A percentile compares a stretch with the other conserved stretches of the same genome.
Evolutionary conservation across 2,888 invertebrate genomes (phyloP).

Genomic region (Amphipoea lucens): DNA sequence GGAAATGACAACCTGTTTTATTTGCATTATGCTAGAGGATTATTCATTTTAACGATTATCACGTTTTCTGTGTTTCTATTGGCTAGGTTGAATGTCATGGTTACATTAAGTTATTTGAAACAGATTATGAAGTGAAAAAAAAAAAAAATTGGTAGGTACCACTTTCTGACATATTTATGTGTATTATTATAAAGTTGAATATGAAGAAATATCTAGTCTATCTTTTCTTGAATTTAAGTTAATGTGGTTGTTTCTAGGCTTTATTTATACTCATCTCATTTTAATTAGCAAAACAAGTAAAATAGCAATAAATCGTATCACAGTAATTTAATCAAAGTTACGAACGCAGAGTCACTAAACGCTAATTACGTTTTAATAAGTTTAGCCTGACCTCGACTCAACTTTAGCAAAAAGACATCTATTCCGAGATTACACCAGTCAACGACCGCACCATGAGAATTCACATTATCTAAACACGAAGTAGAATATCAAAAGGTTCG

Average conservation of each 20-base stretch:
- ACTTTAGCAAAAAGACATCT: conserved; percentile 50
- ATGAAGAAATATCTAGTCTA: not conserved
- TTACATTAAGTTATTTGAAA: not conserved
- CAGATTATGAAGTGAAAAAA: not conserved
- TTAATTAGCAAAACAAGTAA: conserved; percentile 16
- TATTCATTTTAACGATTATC: conserved; percentile 36
- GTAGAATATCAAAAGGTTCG: conserved; percentile 47
- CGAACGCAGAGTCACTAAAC: conserved; percentile 50
- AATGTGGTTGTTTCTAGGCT: not conserved
- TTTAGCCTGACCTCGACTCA: conserved; percentile 33
- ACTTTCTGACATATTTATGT: not conserved
- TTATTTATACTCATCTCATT: not conserved
- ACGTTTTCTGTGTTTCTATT: conserved; percentile 18
- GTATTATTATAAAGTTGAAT: not conserved
- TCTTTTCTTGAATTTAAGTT: not conserved
- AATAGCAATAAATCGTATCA: conserved; percentile 29
- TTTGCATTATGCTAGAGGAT: conserved; percentile 24
- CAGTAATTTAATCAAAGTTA: conserved; percentile 44
- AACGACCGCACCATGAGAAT: conserved; percentile 64
- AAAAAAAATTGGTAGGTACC: not conserved
- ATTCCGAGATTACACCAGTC: conserved; percentile 48
- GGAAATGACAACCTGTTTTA: conserved; percentile 59
- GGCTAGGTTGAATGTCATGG: conserved; percentile 18
- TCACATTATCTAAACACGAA: conserved; percentile 40
- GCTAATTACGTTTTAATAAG: conserved; percentile 60